phyloP scores from a whole-genome alignment of 1,140 invertebrate species.

The Heliconius congener region DNA sequence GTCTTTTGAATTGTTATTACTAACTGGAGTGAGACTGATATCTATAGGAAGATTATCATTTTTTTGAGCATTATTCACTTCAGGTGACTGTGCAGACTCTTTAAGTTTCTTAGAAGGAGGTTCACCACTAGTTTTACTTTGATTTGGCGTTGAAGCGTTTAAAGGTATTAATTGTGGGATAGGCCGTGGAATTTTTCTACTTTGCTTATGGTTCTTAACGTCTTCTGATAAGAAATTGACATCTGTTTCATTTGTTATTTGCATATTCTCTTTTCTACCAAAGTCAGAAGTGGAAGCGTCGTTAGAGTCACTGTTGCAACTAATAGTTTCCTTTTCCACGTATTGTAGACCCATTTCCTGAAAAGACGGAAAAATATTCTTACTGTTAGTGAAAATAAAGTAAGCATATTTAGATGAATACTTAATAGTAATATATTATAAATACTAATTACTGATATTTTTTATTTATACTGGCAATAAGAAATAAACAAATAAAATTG shows the following conservation, averaged over 20 bases:
- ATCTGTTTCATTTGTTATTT: constrained; percentile 34
- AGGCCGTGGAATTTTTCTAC: constrained; percentile 83
- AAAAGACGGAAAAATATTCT: constrained; percentile 48
- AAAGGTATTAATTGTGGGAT: constrained; percentile 88
- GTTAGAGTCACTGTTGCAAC: constrained; percentile 72
- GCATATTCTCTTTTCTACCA: constrained; percentile 46
- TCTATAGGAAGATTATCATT: constrained; percentile 57
- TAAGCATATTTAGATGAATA: neutral
- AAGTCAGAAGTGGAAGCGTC: constrained; percentile 58
- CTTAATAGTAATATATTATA: neutral
- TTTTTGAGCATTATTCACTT: constrained; percentile 46
- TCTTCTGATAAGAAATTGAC: constrained; percentile 47
- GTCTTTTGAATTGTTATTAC: constrained; percentile 55
- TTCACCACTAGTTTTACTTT: constrained; percentile 62
- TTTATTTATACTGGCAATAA: neutral
- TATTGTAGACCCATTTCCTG: constrained; percentile 73
- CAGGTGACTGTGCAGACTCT: constrained; percentile 47
- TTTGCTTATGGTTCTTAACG: constrained; percentile 56
- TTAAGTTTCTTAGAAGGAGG: constrained; percentile 71
- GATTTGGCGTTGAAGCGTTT: constrained; percentile 68
- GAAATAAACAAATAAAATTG: neutral
- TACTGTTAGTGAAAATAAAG: neutral
- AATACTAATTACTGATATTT: no score
- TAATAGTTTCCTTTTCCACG: constrained; percentile 62
- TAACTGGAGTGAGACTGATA: constrained; percentile 56